These are phyloP conservation scores for Pleuronectes platessa DNA, from an alignment of 2,113 vertebrate genomes.

Conservation along the genomic window DNA sequence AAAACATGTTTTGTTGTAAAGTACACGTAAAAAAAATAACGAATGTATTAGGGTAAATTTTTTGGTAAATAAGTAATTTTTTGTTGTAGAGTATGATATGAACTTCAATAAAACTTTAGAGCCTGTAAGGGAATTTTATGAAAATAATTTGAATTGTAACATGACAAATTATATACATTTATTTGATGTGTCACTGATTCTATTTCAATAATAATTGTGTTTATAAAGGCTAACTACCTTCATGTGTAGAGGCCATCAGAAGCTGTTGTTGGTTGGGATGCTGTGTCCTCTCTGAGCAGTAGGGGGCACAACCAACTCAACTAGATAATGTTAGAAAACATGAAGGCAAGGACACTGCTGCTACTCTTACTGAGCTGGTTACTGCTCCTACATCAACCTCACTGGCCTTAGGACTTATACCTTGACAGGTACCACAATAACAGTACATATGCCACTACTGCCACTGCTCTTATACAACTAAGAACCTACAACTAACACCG, in stretches of 20 bases:
- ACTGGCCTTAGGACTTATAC: neutral
- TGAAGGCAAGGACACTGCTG: neutral
- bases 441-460: neutral
- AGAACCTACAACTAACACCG: neutral
- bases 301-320: slow-evolving; percentile 33
- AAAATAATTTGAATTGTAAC: too few species aligned
- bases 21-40: too few species aligned
- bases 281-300: slow-evolving; percentile 24
- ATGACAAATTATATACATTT: too few species aligned
- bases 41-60: too few species aligned
- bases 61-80: neutral
- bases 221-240: neutral
- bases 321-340: neutral
- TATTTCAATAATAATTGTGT: neutral
- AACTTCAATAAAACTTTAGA: neutral
- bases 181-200: neutral
- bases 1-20: too few species aligned
- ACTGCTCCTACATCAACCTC: neutral
- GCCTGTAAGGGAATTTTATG: neutral
- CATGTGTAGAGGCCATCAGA: neutral
- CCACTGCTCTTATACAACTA: neutral
- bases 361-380: neutral
- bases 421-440: neutral
- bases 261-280: neutral
- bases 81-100: neutral